Evolutionary conservation across 2,113 vertebrate species (phyloP).

Genomic region (Nipponia nippon): DNA sequence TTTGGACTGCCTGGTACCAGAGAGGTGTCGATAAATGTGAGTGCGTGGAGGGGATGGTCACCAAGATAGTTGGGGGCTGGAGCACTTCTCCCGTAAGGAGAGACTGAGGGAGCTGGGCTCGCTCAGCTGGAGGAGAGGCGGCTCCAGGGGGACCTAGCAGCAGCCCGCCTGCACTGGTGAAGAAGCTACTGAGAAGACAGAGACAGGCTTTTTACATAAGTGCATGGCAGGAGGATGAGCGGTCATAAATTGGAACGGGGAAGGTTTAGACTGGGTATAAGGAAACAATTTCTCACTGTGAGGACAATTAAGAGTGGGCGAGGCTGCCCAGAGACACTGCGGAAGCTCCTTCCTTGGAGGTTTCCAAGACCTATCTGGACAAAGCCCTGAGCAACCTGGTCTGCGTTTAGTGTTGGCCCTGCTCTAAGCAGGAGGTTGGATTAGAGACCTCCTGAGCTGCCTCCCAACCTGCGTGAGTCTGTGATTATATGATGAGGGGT

Average conservation of each 20-base stretch:
- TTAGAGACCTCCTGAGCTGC: not conserved
- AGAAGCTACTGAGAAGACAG: not conserved
- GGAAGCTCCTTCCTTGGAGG: not conserved
- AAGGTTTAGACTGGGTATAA: not conserved
- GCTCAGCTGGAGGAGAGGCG: not conserved
- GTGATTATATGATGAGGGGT: not conserved
- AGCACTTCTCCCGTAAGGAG: not conserved
- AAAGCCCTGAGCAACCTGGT: not conserved
- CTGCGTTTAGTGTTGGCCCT: not conserved
- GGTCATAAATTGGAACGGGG: not conserved
- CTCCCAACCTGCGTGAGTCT: not conserved
- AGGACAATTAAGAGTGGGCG: not conserved
- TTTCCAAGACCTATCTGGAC: not conserved
- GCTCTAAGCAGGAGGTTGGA: not conserved
- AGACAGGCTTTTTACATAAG: not conserved
- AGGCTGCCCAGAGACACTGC: not conserved
- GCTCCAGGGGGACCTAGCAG: not conserved
- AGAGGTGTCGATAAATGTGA: not conserved
- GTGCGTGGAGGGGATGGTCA: not conserved
- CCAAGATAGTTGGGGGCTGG: not conserved
- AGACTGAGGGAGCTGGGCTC: not conserved
- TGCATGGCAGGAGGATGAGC: not conserved
- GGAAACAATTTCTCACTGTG: not conserved
- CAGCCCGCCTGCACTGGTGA: not conserved
- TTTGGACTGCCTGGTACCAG: not conserved